A percentile compares a stretch with the other conserved stretches of the same genome.
Conservation (phyloP, 2,113 vertebrate genomes). For the Sphyrna mokarran region DNA sequence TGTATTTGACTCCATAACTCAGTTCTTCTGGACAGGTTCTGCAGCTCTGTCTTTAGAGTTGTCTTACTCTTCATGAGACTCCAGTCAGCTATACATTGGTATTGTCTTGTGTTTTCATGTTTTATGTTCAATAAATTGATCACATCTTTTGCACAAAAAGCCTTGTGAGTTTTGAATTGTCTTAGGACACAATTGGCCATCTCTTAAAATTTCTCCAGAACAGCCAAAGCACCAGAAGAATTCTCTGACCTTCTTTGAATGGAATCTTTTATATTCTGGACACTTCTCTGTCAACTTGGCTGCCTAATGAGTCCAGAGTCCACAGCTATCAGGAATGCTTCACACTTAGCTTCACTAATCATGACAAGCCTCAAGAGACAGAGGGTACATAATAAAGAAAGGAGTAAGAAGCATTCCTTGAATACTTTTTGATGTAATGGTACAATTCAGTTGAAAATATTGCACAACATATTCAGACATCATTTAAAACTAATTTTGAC, state of each 20-base stretch:
- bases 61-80: too few relatives aligned
- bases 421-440: background rate
- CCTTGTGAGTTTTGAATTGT: too few relatives aligned
- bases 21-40: too few relatives aligned
- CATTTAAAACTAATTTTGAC: conserved; percentile 4
- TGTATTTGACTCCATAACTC: too few relatives aligned
- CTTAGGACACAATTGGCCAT: too few relatives aligned
- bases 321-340: background rate
- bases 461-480: background rate
- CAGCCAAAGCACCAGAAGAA: background rate
- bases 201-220: too few relatives aligned
- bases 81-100: too few relatives aligned
- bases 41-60: too few relatives aligned
- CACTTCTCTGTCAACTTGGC: background rate
- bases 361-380: background rate
- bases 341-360: background rate
- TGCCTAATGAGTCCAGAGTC: background rate
- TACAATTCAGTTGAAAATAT: background rate
- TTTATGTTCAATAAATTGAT: too few relatives aligned
- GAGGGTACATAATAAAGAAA: background rate
- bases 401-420: background rate
- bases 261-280: background rate
- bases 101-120: too few relatives aligned
- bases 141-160: too few relatives aligned
- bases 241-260: background rate